Conservation (phyloP, 2,113 vertebrate species). For the Psophia crepitans region DNA sequence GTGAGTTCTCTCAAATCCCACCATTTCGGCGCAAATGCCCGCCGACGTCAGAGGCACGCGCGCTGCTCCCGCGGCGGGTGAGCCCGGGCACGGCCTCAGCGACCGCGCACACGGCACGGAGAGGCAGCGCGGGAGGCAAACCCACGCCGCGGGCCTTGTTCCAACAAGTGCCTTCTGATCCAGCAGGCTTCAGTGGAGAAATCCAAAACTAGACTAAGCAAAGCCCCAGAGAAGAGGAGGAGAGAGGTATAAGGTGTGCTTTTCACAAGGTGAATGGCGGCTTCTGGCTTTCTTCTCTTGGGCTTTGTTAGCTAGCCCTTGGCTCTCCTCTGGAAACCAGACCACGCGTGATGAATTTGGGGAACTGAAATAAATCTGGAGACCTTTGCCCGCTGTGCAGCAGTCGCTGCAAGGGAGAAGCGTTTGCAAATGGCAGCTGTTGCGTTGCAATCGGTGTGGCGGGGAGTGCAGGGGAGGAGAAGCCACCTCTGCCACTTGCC, state of each 20-base stretch:
- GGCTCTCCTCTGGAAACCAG: neutral
- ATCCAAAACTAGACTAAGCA: neutral
- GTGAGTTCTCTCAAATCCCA: neutral
- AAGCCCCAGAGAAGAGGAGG: neutral
- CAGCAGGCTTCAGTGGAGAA: neutral
- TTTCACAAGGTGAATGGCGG: neutral
- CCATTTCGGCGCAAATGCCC: rapidly evolving
- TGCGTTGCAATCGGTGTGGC: rapidly evolving
- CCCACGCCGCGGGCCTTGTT: rapidly evolving
- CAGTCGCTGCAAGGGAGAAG: rapidly evolving
- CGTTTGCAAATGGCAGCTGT: neutral
- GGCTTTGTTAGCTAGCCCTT: neutral
- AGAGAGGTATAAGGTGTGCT: neutral
- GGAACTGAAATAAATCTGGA: neutral
- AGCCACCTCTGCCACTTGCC: neutral
- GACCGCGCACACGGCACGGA: rapidly evolving
- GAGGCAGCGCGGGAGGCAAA: rapidly evolving
- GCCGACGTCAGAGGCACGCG: rapidly evolving
- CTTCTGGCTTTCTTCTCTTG: neutral
- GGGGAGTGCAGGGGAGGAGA: neutral
- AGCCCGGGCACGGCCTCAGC: rapidly evolving
- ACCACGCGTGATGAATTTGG: neutral
- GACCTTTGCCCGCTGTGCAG: neutral
- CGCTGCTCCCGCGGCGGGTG: neutral
- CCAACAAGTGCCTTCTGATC: neutral